Base-by-base conservation (phyloP, 1,140 invertebrate species). In the Medauroidea extradentata region DNA sequence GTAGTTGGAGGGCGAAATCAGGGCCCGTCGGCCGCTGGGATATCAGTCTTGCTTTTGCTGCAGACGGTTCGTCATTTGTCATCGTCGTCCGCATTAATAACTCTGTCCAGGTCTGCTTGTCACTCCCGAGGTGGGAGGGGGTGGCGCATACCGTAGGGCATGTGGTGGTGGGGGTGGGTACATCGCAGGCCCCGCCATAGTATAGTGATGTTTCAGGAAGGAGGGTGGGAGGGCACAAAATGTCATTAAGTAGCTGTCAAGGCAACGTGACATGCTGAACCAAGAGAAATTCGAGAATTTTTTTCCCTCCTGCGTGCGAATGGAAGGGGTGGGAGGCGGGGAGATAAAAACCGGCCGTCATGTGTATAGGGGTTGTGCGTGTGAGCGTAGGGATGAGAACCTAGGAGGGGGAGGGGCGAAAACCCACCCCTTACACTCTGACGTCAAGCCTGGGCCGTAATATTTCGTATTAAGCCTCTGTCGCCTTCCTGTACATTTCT, bases 31-130 rank as follows among this genome's bases (percentile, higher is more conserved):
- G 43, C 16, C 43, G 21, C 16, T 16, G 16, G 16, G 43, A 18
- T 49, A 57, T 57, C 55, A 57, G 55, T 57, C 55, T 57, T 57
- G 55, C 55, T 57, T 57, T 57, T 57, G 55, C 55, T 27, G 55
- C 41, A 48, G 55, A 57, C 55, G 49, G 23, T 29, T 27, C 55
- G 55, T 57, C 55, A 57, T 57, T 57, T 57, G 55, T 57, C 55
- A 57, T 51, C 38, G 55, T 19, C 38, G 21, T 18, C 44, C 24
- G 27, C 55, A 57, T 57, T 57, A 57, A 57, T 57, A 57, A 57
- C 55, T 44, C 25, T 16, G 48, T 34, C 25, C 38, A 48, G 34
- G 55, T 34, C 44, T 41, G 29, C 29, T 34, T 57, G 55, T 55
- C 53, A 55, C 41, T 55, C 53, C 23, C 39, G 11, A n/a, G 34